phyloP scores from a whole-genome alignment of 2,797 vertebrate genomes.

The Hafferia zeledoni region DNA sequence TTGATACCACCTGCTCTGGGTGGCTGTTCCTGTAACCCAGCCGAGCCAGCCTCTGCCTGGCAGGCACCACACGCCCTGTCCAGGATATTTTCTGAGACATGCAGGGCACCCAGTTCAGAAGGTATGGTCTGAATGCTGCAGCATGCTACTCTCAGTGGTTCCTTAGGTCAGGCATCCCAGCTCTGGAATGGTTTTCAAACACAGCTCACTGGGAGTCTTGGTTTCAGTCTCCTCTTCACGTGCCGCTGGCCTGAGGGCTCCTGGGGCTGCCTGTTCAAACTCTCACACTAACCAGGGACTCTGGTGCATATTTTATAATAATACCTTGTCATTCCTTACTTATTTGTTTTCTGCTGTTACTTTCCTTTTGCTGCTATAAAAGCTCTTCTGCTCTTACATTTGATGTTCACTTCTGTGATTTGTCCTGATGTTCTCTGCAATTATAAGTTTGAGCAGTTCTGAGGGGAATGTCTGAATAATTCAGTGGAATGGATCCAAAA shows the following conservation, averaged over 20 bases:
- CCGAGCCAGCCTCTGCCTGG: not conserved
- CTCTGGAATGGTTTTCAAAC: not conserved
- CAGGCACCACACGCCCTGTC: not conserved
- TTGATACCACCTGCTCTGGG: not conserved
- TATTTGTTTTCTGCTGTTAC: constrained; percentile 1
- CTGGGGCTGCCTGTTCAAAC: not conserved
- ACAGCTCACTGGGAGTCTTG: not conserved
- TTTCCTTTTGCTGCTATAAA: not conserved
- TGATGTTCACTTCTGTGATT: not conserved
- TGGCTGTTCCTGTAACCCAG: not conserved
- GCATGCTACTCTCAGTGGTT: not conserved
- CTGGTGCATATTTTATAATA: not conserved
- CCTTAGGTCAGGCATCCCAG: not conserved
- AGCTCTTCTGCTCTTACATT: not conserved
- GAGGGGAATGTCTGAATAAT: constrained; percentile 8
- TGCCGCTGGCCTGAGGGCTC: not conserved
- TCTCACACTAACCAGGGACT: not conserved
- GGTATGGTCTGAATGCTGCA: not conserved
- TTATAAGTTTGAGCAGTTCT: not conserved
- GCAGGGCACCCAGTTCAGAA: not conserved
- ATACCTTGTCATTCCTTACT: not conserved
- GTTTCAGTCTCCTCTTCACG: fast-evolving
- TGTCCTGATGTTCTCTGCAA: not conserved
- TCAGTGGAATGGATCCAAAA: not conserved
- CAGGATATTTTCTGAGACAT: not conserved